Evolutionary conservation across 2,113 vertebrate genomes (phyloP).

Genomic region (Rissa tridactyla): DNA sequence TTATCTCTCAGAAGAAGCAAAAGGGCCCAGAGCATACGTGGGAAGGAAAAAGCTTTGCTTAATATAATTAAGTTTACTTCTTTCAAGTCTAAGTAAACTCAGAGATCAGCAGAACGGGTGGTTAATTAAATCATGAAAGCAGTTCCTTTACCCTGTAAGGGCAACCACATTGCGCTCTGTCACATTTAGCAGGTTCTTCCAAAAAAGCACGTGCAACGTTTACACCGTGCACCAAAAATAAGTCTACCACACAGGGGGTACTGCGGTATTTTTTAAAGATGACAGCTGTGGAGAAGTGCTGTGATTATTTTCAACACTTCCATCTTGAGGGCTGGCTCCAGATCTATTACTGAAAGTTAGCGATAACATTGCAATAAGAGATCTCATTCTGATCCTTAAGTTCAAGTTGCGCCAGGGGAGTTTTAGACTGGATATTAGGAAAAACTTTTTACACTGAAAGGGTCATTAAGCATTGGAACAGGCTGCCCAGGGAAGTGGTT

Average conservation of each 20-base stretch:
- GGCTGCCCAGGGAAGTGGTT: too few relatives aligned
- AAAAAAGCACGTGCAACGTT: not conserved
- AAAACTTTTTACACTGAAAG: too few relatives aligned
- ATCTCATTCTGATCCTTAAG: not conserved
- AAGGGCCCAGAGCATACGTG: not conserved
- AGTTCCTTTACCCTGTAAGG: slow-evolving; percentile 17
- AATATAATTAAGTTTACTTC: slow-evolving; percentile 67
- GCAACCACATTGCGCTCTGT: not conserved
- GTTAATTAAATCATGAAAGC: slow-evolving; percentile 61
- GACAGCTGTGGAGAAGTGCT: not conserved
- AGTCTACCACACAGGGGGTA: not conserved
- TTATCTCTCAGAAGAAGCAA: not conserved
- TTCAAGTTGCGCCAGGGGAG: not conserved
- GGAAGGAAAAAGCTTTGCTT: slow-evolving; percentile 32
- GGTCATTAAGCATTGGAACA: too few relatives aligned
- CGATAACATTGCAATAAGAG: not conserved
- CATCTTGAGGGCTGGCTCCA: not conserved
- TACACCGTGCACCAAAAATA: not conserved
- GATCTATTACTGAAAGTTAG: not conserved
- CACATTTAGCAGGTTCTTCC: not conserved
- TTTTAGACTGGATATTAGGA: too few relatives aligned
- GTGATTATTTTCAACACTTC: not conserved
- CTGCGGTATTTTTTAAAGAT: not conserved
- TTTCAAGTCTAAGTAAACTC: slow-evolving; percentile 70
- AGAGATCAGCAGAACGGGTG: not conserved